Percentiles rank a stretch among this genome's conserved stretches.
Conservation (phyloP, 64 coral and sea anemone species). For the Trachythela sp. region DNA sequence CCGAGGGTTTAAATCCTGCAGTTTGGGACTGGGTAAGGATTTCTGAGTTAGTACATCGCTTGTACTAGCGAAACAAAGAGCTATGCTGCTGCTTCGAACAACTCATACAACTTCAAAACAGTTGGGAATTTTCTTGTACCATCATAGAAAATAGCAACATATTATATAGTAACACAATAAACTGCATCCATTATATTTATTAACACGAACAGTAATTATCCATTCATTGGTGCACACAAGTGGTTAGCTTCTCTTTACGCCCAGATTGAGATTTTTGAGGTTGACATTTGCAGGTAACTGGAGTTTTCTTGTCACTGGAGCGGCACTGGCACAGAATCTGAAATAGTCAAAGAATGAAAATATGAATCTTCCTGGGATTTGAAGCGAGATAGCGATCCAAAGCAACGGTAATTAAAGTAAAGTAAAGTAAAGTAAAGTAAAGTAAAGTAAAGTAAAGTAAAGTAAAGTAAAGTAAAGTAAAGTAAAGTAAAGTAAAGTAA, state of each 20-base stretch:
- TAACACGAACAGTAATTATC: background rate
- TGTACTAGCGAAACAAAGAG: no score
- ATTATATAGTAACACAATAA: background rate
- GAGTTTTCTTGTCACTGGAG: constrained; percentile 34
- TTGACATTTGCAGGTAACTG: constrained; percentile 47
- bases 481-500: no score
- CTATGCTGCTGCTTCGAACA: background rate
- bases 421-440: no score
- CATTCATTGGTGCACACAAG: background rate
- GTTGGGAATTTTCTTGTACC: no score
- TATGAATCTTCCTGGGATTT: background rate
- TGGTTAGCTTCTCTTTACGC: constrained; percentile 36
- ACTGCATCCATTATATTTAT: background rate
- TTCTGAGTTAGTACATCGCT: no score
- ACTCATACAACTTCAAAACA: background rate
- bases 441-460: no score
- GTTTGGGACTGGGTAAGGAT: no score
- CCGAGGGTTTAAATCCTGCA: no score
- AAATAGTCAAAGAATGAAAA: background rate
- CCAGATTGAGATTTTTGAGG: constrained; percentile 36
- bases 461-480: no score
- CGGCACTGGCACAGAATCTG: constrained; percentile 52
- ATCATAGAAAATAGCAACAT: no score
- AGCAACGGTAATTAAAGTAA: no score
- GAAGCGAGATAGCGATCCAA: no score